phyloP scores from a whole-genome alignment of 2,888 invertebrate species.

The Dryomyza anilis region DNA sequence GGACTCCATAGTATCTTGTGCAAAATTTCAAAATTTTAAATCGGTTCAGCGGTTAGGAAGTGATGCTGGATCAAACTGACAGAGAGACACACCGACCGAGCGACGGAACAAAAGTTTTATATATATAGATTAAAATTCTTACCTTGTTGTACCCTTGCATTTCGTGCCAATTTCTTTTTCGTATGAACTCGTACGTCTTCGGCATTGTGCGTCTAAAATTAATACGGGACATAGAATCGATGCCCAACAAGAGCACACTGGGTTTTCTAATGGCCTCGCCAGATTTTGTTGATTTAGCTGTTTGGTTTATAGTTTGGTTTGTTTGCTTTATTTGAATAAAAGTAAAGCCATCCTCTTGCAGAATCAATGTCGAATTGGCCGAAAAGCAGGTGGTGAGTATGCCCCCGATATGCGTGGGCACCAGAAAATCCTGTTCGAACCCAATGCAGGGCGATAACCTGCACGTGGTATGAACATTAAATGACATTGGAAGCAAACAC shows the following conservation, averaged over 20 bases:
- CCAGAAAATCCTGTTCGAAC: constrained; percentile 44
- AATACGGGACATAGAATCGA: constrained; percentile 82
- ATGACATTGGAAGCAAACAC: not conserved
- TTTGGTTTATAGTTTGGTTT: constrained; percentile 53
- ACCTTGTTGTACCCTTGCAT: constrained; percentile 76
- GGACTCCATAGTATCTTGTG: no score
- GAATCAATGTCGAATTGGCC: constrained; percentile 39
- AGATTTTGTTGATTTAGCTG: no score
- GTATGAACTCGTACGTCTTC: constrained; percentile 69
- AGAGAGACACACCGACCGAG: not conserved
- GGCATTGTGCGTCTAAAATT: constrained; percentile 79
- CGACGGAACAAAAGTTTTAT: no score
- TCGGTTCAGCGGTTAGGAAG: no score
- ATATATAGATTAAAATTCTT: no score
- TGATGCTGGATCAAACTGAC: no score
- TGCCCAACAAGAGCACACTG: constrained; percentile 78
- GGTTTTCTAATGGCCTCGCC: constrained; percentile 64
- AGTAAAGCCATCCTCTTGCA: constrained; percentile 63
- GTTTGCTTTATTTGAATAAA: constrained; percentile 63
- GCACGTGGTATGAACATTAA: not conserved
- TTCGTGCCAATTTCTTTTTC: constrained; percentile 70
- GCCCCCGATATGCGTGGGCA: constrained; percentile 44
- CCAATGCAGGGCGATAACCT: constrained; percentile 44
- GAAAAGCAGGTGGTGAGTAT: constrained; percentile 57
- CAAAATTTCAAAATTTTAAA: no score